Conservation (phyloP, 2,888 invertebrate species). For the Laothoe populi region DNA sequence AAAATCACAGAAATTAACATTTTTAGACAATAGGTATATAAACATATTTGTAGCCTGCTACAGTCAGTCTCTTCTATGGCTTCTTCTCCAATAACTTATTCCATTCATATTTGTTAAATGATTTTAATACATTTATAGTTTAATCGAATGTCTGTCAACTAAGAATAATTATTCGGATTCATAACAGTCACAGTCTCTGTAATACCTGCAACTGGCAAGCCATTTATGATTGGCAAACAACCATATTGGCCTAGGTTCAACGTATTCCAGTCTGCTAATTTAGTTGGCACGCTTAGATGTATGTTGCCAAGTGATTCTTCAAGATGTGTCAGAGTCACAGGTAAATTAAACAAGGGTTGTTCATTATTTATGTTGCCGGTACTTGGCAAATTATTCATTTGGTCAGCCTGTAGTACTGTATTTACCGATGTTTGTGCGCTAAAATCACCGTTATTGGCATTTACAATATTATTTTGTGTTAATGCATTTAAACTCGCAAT, state of each 20-base stretch:
- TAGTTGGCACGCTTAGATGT: neutral
- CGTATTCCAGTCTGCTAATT: constrained; percentile 30
- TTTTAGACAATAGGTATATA: no score
- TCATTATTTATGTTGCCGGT: neutral
- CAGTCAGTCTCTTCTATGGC: neutral
- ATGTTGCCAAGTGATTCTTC: constrained; percentile 14
- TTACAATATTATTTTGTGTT: neutral
- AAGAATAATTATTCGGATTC: constrained; percentile 32
- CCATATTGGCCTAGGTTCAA: constrained; percentile 45
- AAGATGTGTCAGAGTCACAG: neutral
- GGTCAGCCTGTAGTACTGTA: neutral
- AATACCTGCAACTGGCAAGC: constrained; percentile 54
- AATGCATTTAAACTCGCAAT: constrained; percentile 6
- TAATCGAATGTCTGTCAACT: neutral
- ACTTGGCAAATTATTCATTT: neutral
- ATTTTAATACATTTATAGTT: neutral
- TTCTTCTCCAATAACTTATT: neutral
- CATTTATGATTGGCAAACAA: constrained; percentile 51
- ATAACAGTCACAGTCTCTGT: constrained; percentile 51
- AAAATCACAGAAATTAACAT: no score
- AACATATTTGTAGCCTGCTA: neutral
- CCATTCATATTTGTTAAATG: neutral
- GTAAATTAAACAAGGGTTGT: neutral
- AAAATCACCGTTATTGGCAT: neutral
- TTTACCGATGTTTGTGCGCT: neutral